Evolutionary conservation across 2,113 vertebrate genomes (phyloP), one percentile per base, ranked within the genome.

Genomic region (Cacatua alba): DNA sequence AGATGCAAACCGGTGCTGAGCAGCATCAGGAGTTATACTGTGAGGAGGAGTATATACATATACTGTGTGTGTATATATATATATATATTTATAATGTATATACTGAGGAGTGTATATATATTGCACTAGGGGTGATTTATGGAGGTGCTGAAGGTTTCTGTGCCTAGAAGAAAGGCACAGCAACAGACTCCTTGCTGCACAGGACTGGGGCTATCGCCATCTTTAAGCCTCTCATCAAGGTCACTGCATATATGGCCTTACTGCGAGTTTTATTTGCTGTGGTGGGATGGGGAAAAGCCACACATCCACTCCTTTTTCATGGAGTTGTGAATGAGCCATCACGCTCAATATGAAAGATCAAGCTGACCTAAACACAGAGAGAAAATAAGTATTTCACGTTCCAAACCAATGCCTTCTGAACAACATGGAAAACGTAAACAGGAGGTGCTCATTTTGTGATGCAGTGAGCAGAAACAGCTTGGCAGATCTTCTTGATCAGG

Each of bases 201-300:
- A 25, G 48, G 17, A 1, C 28, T 4, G 43, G 28, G 21, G 19
- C 14, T 68, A 3, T 37, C 21, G 7, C 0, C 20, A 14, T 5
- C 57, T 8, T 25, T n/a, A 17, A 0, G 0, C 24, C 57, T 19
- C 60, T 23, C 51, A 10, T 14, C 29, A 5, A 13, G 29, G 20
- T 11, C 60, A 3, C 20, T 12, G 44, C 25, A 17, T 1, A 2
- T n/a, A 17, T 26, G 37, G 25, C 44, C 21, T 26, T 20, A 9
- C 43, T 20, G 4, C 0, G 46, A 16, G 41, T 18, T 80, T 57
- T 65, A 7, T 77, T 57, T 80, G 59, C 53, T 37, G 53, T 14
- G 35, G 14, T 11, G 49, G n/a, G 23, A 24, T 49, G 68, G 24
- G 67, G 35, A 33, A 64, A 87, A 82, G 52, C 33, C 57, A 13